A percentile compares a stretch with the other conserved stretches of the same genome.
These are phyloP conservation scores for Atractosteus spatula DNA, from an alignment of 2,113 vertebrate genomes.

Conservation along the genomic window DNA sequence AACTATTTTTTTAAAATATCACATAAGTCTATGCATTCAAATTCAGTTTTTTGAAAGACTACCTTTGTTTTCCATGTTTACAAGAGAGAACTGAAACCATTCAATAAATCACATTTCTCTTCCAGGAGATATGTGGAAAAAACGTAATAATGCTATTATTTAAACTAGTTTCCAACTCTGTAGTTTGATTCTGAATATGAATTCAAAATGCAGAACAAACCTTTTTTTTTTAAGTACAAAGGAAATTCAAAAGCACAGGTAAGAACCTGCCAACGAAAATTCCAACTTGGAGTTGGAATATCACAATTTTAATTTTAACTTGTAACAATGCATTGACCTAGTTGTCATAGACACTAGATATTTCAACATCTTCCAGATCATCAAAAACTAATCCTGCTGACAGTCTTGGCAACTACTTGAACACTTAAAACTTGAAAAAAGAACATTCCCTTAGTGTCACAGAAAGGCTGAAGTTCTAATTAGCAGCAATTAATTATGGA, in stretches of 20 bases:
- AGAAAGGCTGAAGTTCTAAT: background rate
- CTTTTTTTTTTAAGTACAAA: background rate
- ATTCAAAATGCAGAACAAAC: background rate
- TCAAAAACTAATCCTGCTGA: background rate
- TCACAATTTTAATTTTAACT: too few species aligned
- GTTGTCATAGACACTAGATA: background rate
- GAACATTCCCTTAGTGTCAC: background rate
- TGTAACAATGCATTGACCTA: too few species aligned
- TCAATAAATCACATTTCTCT: slow-evolving; percentile 26
- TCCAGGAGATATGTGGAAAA: slow-evolving; percentile 17
- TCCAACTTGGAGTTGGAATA: too few species aligned
- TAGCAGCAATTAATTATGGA: background rate
- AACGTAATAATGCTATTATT: slow-evolving; percentile 13
- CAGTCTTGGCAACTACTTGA: background rate
- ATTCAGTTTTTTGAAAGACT: background rate
- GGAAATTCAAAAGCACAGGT: background rate
- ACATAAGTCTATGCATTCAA: slow-evolving; percentile 22
- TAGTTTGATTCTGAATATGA: background rate
- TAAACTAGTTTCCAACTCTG: slow-evolving; percentile 17
- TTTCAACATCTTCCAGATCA: background rate
- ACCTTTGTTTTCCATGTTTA: background rate
- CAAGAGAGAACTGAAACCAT: slow-evolving; percentile 22
- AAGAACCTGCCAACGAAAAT: background rate
- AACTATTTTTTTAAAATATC: slow-evolving; percentile 36
- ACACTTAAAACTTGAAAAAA: background rate